A percentile compares a stretch with the other conserved stretches of the same genome.
Evolutionary conservation across 92 coral and sea anemone genomes (phyloP).

Genomic region (Parazoanthus darwini): DNA sequence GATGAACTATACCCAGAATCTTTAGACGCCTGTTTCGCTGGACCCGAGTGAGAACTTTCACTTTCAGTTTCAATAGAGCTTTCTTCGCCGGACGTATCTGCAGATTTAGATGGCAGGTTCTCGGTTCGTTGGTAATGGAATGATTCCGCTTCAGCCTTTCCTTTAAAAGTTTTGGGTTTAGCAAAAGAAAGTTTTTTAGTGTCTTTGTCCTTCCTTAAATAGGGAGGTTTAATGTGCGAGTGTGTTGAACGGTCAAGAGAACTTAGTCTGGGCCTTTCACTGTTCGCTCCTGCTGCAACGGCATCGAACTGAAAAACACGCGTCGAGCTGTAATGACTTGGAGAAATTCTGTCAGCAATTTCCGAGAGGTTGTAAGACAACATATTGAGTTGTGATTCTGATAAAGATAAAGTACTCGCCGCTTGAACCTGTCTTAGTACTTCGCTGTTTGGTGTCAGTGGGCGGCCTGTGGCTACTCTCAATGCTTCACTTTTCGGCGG

Average conservation of each 20-base stretch:
- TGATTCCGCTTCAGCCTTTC: conserved; percentile 35
- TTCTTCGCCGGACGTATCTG: conserved; percentile 38
- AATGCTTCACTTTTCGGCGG: neutral
- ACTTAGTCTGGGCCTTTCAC: conserved; percentile 18
- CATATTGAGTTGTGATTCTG: conserved; percentile 69
- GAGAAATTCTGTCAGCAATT: conserved; percentile 79
- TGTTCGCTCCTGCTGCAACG: neutral
- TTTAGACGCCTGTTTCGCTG: conserved; percentile 48
- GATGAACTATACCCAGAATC: conserved; percentile 87
- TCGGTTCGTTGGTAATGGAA: neutral
- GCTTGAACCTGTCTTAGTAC: conserved; percentile 36
- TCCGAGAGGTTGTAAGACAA: conserved; percentile 77
- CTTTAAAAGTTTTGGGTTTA: conserved; percentile 66
- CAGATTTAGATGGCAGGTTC: conserved; percentile 40
- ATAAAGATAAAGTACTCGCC: conserved; percentile 47
- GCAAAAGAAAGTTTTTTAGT: conserved; percentile 53
- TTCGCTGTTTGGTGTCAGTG: conserved; percentile 39
- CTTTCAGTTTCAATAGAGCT: conserved; percentile 30
- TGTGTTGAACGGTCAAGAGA: conserved; percentile 36
- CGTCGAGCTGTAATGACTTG: conserved; percentile 45
- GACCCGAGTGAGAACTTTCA: neutral
- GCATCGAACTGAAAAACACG: conserved; percentile 44
- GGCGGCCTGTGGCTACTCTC: neutral
- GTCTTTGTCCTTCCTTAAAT: conserved; percentile 54
- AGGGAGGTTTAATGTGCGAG: conserved; percentile 65